Conservation (phyloP, 2,113 vertebrate genomes). For the Tinamus guttatus region DNA sequence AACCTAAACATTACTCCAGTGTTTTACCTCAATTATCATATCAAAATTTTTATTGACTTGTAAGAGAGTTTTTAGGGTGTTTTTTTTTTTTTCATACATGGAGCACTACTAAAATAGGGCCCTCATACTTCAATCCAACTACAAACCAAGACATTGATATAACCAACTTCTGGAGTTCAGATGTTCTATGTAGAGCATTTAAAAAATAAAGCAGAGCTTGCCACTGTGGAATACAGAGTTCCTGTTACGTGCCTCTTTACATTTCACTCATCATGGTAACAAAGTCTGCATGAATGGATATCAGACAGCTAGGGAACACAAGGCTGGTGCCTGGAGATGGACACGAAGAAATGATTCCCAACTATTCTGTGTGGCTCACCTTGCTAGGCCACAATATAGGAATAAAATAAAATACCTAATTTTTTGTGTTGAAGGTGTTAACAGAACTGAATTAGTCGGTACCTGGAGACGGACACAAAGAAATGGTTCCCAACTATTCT, state of each 20-base stretch:
- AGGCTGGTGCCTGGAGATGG: not conserved
- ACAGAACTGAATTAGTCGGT: not conserved
- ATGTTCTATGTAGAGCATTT: not conserved
- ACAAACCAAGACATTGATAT: not conserved
- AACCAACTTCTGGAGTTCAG: not conserved
- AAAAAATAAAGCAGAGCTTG: not conserved
- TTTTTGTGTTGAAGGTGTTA: not conserved
- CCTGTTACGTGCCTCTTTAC: not conserved
- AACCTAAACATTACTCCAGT: not conserved
- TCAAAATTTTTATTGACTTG: not conserved
- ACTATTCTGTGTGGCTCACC: not conserved
- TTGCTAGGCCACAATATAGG: not conserved
- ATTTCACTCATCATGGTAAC: not conserved
- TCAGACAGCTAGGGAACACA: not conserved
- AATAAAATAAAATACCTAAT: not conserved
- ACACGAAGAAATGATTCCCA: not conserved
- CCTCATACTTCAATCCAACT: not conserved
- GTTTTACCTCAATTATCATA: not conserved
- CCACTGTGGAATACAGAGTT: not conserved
- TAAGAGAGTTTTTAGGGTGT: not conserved
- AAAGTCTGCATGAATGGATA: not conserved
- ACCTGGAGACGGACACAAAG: not conserved
- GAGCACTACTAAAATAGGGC: not conserved
- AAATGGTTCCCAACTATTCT: not conserved
- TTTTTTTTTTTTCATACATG: not conserved